Percentiles rank a stretch among this genome's conserved stretches.
These are phyloP conservation scores for Lophura nycthemera DNA, from an alignment of 2,113 vertebrate genomes.

Conservation along the genomic window DNA sequence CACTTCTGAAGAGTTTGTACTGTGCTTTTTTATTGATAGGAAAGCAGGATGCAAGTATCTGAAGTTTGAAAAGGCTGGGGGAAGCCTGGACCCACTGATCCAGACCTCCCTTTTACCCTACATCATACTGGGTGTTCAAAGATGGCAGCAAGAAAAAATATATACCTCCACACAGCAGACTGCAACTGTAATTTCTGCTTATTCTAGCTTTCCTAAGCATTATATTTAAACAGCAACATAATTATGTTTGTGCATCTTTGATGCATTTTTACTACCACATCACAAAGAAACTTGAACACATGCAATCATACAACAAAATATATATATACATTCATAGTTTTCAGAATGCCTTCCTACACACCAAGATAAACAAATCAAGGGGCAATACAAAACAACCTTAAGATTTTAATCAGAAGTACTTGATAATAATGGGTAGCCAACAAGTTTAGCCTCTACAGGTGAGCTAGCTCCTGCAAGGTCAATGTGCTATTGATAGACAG, in stretches of 20 bases:
- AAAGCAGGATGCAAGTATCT: rapidly evolving
- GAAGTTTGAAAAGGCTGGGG: not conserved
- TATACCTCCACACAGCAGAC: not conserved
- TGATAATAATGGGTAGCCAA: not conserved
- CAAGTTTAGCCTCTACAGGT: no score
- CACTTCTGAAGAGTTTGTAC: not conserved
- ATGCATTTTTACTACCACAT: no score
- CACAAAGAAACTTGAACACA: not conserved
- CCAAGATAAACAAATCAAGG: not conserved
- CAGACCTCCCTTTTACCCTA: not conserved
- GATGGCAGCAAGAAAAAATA: not conserved
- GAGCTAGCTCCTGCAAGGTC: not conserved
- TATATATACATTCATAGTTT: rapidly evolving
- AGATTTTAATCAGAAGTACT: not conserved
- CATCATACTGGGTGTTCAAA: not conserved
- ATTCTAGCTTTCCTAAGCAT: not conserved
- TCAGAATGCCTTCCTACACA: not conserved
- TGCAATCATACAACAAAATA: not conserved
- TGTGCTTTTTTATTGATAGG: not conserved
- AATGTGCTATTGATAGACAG: rapidly evolving
- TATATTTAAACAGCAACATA: not conserved
- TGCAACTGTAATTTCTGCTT: not conserved
- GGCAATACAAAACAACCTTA: not conserved
- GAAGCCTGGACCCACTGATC: not conserved
- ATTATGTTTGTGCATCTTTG: not conserved